These are phyloP conservation scores for Anableps anableps DNA, from an alignment of 2,797 vertebrate species.

Conservation along the genomic window DNA sequence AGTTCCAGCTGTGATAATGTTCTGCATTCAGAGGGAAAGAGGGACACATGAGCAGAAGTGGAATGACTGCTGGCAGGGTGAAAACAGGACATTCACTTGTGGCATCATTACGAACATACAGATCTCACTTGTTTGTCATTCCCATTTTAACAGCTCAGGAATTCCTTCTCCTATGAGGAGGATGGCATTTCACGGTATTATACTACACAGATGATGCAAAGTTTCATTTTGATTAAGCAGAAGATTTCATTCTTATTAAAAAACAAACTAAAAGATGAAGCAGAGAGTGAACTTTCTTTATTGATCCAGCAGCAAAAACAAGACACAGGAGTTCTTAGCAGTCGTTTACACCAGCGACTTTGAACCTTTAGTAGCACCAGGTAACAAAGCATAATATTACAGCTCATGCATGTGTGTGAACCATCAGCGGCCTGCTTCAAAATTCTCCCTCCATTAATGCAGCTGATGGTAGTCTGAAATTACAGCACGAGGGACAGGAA, in stretches of 20 bases:
- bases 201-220: neutral
- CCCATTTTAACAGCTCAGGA: neutral
- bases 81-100: neutral
- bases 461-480: conserved; percentile 50
- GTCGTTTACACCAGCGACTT: neutral
- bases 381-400: conserved; percentile 40
- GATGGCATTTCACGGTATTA: neutral
- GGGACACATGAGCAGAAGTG: neutral
- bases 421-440: conserved; percentile 26
- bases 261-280: neutral
- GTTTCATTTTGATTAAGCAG: neutral
- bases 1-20: conserved; percentile 27
- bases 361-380: neutral
- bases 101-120: conserved; percentile 1
- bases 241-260: neutral
- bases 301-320: conserved; percentile 31
- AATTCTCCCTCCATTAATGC: conserved; percentile 45
- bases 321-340: neutral
- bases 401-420: conserved; percentile 5
- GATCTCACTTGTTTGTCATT: neutral
- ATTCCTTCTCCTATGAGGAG: neutral
- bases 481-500: conserved; percentile 59
- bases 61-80: neutral
- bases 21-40: neutral
- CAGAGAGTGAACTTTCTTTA: conserved; percentile 25